Base-by-base conservation (phyloP, 1,140 invertebrate species). In the Caerostris extrusa region DNA sequence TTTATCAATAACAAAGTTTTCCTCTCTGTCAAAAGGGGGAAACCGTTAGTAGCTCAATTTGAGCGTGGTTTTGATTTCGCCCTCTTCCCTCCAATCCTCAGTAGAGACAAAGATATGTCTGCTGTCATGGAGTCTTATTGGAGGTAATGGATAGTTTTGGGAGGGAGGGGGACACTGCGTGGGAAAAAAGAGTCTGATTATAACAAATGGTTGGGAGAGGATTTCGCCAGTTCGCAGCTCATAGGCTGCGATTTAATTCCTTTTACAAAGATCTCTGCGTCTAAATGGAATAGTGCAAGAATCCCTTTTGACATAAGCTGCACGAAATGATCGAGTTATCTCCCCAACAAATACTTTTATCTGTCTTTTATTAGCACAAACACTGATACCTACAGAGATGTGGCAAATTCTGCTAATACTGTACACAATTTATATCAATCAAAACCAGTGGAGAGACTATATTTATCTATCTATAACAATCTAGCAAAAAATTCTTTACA, bases 81-180 rank as follows among this genome's bases (percentile, higher is more conserved):
- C 34, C 71, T 82, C 55, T 53, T 57, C 17, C 14, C 90, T 82
- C n/a, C 90, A 50, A 91, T 50, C 60, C 55, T 60, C 69, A 50
- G 81, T 57, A 61, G 77, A 67, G 61, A 92, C 90, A 57, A 88
- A 92, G 90, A 92, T 85, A 85, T 85, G 90, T 82, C 77, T 19
- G 57, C 69, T 82, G 90, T 91, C 90, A 88, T 88, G 61, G 50
- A 57, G 90, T 92, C 81, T 92, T 92, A 92, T 85, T 92, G 14
- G 81, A 53, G 67, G 82, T 85, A 85, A 92, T 85, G 50, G 90
- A 92, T 92, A 85, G 81, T 85, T 92, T 14, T n/a, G 34, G 56
- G 90, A 85, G 50, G 50, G 34, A 50, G 69, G 19, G 69, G 67
- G 34, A 50, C 64, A 12, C 19, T 50, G 34, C 71, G 14, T 55